Evolutionary conservation across 2,888 invertebrate species (phyloP), one percentile per base, ranked within the genome.

Genomic region (Oxycera nigricornis): DNA sequence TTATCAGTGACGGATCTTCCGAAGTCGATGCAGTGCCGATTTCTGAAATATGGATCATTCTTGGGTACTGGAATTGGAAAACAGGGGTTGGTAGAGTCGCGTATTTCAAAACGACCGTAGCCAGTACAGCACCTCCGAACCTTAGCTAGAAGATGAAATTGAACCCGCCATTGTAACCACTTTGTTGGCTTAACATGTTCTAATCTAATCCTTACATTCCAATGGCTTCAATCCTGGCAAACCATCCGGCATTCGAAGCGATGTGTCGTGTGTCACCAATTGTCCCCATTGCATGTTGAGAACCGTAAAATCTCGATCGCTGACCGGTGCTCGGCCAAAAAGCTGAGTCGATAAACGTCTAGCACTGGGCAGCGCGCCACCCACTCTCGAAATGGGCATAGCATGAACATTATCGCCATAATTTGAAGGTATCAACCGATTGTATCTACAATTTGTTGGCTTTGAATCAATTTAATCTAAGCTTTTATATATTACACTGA

Each of bases 61-160:
- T 83, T 80, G 0, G 88, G 87, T 14, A 90, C 82, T 0, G 83
- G 79, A 74, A 91, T 89, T 1, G 89, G 87, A 79, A 86, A 87
- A 31, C 89, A 90, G 1, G 84, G 84, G 73, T 20, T 52, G n/a
- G 35, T 39, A 17, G 4, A 14, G 14, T 68, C 31, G 20, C 26
- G 20, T 14, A 11, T 41, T 1, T 30, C 30, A 22, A 55, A 46
- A 28, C 26, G 17, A 35, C 91, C 90, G 61, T 89, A 86, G 3
- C 86, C 83, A 2, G 89, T 88, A 81, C 91, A 92, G 80, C 91
- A 92, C 91, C 89, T 85, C 92, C 92, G 90, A 30, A 90, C 88
- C 83, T 91, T 91, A 4, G 90, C 78, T 68, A 59, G 67, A 52
- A 76, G 4, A 55, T 22, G 11, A 7, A 7, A 7, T 35, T 35